Base-by-base conservation (phyloP, 2,888 invertebrate species). In the Frankliniella fusca region DNA sequence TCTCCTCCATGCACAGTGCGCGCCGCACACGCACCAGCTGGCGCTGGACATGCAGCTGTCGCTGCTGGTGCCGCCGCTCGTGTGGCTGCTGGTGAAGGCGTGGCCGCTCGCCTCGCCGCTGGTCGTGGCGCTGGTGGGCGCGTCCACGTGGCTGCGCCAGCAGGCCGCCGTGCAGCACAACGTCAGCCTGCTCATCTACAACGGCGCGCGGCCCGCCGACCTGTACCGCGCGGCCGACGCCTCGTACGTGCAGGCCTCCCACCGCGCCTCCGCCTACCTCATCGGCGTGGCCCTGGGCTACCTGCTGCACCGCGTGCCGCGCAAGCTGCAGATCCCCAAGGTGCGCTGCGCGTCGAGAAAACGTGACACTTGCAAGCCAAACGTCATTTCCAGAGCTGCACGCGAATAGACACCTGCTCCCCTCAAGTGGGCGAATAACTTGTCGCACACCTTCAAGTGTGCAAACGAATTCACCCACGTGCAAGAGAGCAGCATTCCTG, bases 21-120 rank as follows among this genome's bases (percentile, higher is more conserved):
- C 94, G 38, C 92, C 93, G 0, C 93, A 93, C 88, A 93, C 93
- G 0, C 93, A 94, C 86, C 94, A 94, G 85, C 86, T 94, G 84
- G 94, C 94, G 0, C 86, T 94, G 85, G 94, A 94, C 86, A 91
- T 94, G 90, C 94, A 94, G 87, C 88, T 94, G 15, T 93, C 93
- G 15, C 87, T 93, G 81, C 85, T 93, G 7, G 92, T 92, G 23
- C 92, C 93, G 0, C 86, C 93, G 7, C 86, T 94, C 1, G 90
- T 94, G 0, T 93, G 93, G 90, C 88, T 92, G 5, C 88, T 92
- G 83, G 90, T 91, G 83, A 89, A 90, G 12, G 90, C 90, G 83
- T 89, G 90, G 0, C 88, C 90, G 49, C 86, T 91, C 23, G 91
- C 92, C 8, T 89, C 91, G 83, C 87, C 91, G 12, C 85, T 91